These are phyloP conservation scores for Tyrannus savana DNA, from an alignment of 2,113 vertebrate genomes.

Conservation along the genomic window DNA sequence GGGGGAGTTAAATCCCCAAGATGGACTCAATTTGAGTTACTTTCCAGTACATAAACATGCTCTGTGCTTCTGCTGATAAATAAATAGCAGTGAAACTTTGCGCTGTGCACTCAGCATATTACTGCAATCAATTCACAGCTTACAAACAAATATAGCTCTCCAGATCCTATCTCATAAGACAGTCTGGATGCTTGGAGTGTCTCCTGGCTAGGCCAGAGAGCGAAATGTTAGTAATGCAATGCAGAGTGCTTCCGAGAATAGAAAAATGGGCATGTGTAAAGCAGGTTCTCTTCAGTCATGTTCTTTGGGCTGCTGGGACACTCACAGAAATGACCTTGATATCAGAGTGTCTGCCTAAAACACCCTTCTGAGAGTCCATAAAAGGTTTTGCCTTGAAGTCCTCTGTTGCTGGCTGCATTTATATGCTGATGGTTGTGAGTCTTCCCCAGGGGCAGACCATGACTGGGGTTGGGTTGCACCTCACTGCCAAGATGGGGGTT, in stretches of 20 bases:
- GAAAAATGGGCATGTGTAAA: slow-evolving; percentile 26
- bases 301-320: not conserved
- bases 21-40: not conserved
- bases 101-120: not conserved
- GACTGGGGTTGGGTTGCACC: accelerated
- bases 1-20: not conserved
- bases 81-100: not conserved
- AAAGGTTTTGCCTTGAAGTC: not conserved
- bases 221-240: slow-evolving; percentile 42
- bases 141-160: slow-evolving; percentile 58
- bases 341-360: not conserved
- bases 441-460: not conserved
- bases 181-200: slow-evolving; percentile 43
- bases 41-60: not conserved
- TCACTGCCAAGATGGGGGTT: not conserved
- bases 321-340: not conserved
- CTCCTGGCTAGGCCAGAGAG: not conserved
- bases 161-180: not conserved
- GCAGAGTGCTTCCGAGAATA: slow-evolving; percentile 61
- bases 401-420: not conserved
- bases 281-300: slow-evolving; percentile 14
- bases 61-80: not conserved
- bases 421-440: not conserved
- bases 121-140: slow-evolving; percentile 37
- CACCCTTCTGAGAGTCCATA: not conserved